These are phyloP conservation scores for Drosophila buzzatii DNA, from an alignment of 2,888 invertebrate species.

Conservation along the genomic window DNA sequence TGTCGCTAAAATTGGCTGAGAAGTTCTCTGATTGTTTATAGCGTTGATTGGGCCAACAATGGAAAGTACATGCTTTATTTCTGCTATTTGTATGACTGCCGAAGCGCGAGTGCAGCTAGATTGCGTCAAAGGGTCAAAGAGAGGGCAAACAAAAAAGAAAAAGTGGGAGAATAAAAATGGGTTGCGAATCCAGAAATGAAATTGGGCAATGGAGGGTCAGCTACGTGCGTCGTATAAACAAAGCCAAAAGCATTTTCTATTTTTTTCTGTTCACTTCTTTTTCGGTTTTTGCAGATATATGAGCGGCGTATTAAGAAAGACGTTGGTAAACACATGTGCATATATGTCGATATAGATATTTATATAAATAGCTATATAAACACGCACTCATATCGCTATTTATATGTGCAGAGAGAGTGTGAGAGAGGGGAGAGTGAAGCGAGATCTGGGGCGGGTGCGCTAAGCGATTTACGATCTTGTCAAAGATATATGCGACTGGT, in stretches of 20 bases:
- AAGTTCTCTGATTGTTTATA: slow-evolving; percentile 35
- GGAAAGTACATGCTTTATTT: slow-evolving; percentile 1
- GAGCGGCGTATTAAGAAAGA: slow-evolving; percentile 20
- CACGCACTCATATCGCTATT: slow-evolving; percentile 10
- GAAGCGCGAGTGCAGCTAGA: slow-evolving; percentile 47
- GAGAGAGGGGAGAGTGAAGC: no score
- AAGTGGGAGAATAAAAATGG: background rate
- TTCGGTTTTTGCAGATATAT: slow-evolving; percentile 10
- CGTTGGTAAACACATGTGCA: slow-evolving; percentile 22
- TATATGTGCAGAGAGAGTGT: background rate
- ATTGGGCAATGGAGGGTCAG: slow-evolving; percentile 4
- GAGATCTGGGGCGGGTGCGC: slow-evolving; percentile 22
- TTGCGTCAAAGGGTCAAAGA: slow-evolving; percentile 22
- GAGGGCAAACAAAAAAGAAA: background rate
- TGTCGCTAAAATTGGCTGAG: slow-evolving; percentile 15
- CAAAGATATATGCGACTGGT: slow-evolving; percentile 65
- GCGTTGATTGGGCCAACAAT: slow-evolving; percentile 46
- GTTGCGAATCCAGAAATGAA: background rate
- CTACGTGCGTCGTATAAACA: slow-evolving; percentile 57
- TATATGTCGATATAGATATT: slow-evolving; percentile 1
- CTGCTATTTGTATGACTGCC: background rate
- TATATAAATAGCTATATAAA: background rate
- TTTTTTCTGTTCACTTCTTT: background rate
- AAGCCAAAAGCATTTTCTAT: slow-evolving; percentile 36
- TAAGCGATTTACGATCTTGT: slow-evolving; percentile 74